Percentiles rank a stretch among this genome's conserved stretches.
These are phyloP conservation scores for Trachymyrmex cornetzi DNA, from an alignment of 1,140 invertebrate genomes.

Conservation along the genomic window DNA sequence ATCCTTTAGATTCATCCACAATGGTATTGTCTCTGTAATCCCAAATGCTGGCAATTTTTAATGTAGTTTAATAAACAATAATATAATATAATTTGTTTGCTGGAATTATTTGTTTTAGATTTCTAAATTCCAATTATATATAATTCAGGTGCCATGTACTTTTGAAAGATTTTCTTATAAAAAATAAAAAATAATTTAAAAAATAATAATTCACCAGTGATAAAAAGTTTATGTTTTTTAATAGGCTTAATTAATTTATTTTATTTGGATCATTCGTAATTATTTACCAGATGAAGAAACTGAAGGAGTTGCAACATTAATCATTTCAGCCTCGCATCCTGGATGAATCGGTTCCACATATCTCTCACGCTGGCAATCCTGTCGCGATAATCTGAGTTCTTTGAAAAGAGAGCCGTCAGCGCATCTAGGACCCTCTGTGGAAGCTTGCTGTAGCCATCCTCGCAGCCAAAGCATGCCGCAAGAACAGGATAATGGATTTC, in stretches of 20 bases:
- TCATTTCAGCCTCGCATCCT: conserved; percentile 89
- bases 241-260: background rate
- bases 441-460: conserved; percentile 92
- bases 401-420: conserved; percentile 91
- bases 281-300: conserved; percentile 79
- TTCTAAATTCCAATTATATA: background rate
- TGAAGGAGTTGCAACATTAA: conserved; percentile 85
- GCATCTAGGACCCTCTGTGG: conserved; percentile 91
- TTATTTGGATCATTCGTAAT: background rate
- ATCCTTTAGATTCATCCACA: conserved; percentile 80
- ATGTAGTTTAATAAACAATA: background rate
- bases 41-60: conserved; percentile 66
- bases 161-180: background rate
- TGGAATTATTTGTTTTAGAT: background rate
- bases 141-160: background rate
- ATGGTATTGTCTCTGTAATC: conserved; percentile 72
- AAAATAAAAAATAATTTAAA: background rate
- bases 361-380: conserved; percentile 88
- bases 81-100: background rate
- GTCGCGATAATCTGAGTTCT: conserved; percentile 90
- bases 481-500: conserved; percentile 93
- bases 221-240: background rate
- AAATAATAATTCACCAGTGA: background rate
- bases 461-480: conserved; percentile 93
- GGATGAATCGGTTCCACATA: conserved; percentile 88